A percentile compares a stretch with the other conserved stretches of the same genome.
These are phyloP conservation scores for Syrmaticus mikado DNA, from an alignment of 2,113 vertebrate genomes.

Conservation along the genomic window DNA sequence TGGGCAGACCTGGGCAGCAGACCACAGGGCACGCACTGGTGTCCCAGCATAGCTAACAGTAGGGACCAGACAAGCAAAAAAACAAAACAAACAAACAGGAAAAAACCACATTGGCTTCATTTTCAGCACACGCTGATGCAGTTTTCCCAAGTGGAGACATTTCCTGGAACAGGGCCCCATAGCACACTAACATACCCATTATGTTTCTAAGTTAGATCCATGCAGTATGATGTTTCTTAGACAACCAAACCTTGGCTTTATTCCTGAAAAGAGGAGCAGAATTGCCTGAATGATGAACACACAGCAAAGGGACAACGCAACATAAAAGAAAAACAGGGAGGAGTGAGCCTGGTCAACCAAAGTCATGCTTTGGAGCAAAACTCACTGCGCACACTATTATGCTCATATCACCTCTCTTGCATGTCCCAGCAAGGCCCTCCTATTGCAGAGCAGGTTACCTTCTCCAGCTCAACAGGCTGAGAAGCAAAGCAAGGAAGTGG, in stretches of 20 bases:
- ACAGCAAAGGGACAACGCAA: neutral
- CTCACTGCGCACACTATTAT: rapidly evolving
- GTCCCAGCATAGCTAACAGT: neutral
- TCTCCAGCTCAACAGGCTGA: neutral
- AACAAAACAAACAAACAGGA: neutral
- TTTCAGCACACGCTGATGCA: neutral
- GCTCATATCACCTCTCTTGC: neutral
- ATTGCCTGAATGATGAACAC: neutral
- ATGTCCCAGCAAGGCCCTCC: neutral
- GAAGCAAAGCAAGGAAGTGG: neutral
- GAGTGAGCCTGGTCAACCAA: rapidly evolving
- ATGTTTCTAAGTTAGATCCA: neutral
- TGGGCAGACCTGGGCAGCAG: neutral
- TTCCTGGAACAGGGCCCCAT: neutral
- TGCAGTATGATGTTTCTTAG: neutral
- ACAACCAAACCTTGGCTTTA: neutral
- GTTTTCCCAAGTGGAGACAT: neutral
- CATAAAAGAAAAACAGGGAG: neutral
- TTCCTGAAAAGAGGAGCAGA: neutral
- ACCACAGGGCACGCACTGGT: rapidly evolving
- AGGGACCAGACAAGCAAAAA: neutral
- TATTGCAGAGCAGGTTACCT: neutral
- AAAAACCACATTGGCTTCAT: neutral
- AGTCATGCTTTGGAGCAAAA: neutral
- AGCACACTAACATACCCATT: neutral